These are phyloP conservation scores for Urechis unicinctus DNA, from an alignment of 2,888 invertebrate genomes.

Conservation along the genomic window DNA sequence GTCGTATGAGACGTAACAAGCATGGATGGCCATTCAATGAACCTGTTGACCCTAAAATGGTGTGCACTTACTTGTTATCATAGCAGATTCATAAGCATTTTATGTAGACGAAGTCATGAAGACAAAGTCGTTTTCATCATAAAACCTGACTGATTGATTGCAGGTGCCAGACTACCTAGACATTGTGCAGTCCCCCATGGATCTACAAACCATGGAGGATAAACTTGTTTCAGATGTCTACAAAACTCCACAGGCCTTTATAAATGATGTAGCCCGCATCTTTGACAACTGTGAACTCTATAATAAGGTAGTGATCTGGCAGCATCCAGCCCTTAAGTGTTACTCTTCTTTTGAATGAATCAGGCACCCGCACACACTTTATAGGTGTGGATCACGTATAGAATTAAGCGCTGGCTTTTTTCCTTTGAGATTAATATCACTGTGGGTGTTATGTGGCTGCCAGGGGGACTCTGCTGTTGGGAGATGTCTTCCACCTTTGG, in stretches of 20 bases:
- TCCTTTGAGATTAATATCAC: constrained; percentile 2
- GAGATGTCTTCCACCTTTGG: constrained; percentile 15
- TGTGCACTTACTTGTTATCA: too few relatives aligned
- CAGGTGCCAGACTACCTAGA: constrained; percentile 90
- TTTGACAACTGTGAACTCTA: constrained; percentile 43
- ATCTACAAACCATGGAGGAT: constrained; percentile 85
- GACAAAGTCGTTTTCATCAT: too few relatives aligned
- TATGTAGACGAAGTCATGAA: too few relatives aligned
- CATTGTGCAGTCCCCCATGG: constrained; percentile 92
- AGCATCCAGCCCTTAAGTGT: neutral
- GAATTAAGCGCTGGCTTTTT: neutral
- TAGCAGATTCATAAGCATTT: too few relatives aligned
- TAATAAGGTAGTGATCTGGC: constrained; percentile 33
- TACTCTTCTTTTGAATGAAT: too few relatives aligned
- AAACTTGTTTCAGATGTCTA: constrained; percentile 52
- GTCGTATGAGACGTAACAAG: constrained; percentile 84
- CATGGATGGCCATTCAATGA: constrained; percentile 93
- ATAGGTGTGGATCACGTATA: neutral
- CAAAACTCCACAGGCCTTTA: constrained; percentile 35
- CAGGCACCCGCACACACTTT: neutral
- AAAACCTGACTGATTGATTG: neutral
- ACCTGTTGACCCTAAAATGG: constrained; percentile 73
- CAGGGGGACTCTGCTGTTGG: constrained; percentile 19
- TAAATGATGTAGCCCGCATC: constrained; percentile 40
- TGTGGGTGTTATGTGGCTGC: too few relatives aligned